A percentile compares a stretch with the other conserved stretches of the same genome.
Evolutionary conservation across 2,113 vertebrate species (phyloP).

Genomic region (Petrocephalus zakoni): DNA sequence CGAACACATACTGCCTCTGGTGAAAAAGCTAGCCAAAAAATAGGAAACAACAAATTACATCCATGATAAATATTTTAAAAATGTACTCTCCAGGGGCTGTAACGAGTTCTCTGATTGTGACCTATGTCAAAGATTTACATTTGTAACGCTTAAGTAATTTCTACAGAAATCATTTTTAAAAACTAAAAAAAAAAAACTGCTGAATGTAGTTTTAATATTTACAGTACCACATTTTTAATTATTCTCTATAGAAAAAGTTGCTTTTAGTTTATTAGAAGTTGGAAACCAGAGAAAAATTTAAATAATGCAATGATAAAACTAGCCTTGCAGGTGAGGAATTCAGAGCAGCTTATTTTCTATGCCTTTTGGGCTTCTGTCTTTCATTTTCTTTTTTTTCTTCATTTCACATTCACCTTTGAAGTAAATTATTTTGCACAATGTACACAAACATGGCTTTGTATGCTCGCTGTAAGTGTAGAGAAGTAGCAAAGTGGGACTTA

Average conservation of each 20-base stretch:
- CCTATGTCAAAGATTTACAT: not conserved
- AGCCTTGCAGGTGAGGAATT: not conserved
- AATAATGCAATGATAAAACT: not conserved
- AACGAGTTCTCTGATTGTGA: not conserved
- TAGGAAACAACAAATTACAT: not conserved
- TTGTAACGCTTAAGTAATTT: not conserved
- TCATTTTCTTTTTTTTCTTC: not conserved
- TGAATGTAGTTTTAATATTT: not conserved
- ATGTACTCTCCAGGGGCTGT: not conserved
- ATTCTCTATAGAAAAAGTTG: not conserved
- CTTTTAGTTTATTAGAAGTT: not conserved
- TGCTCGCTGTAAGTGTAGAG: not conserved
- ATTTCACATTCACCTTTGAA: slow-evolving; percentile 8
- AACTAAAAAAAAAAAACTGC: not conserved
- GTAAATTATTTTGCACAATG: not conserved
- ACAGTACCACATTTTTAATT: not conserved
- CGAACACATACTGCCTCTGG: slow-evolving; percentile 9
- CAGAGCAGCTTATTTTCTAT: not conserved
- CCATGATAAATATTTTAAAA: not conserved
- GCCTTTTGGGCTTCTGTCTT: not conserved
- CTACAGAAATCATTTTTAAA: not conserved
- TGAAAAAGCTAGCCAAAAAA: slow-evolving; percentile 1
- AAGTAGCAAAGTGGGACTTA: not conserved
- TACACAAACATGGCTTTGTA: not conserved
- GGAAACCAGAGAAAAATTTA: not conserved